Conservation (phyloP, 1,140 invertebrate species). For the Melipona quadrifasciata region DNA sequence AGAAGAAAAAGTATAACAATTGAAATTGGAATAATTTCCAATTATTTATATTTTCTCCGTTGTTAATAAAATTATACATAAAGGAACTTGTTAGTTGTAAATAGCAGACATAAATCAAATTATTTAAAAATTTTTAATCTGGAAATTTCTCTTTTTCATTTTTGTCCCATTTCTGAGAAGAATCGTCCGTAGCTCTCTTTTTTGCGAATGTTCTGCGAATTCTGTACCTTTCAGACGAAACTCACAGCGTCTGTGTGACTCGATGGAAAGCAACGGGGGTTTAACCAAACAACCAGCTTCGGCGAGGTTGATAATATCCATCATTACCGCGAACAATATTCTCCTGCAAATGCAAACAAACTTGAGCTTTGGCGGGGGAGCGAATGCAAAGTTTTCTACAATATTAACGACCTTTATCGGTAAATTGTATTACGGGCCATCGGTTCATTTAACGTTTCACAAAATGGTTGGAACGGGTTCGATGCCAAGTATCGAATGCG, state of each 20-base stretch:
- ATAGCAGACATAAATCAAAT: no score
- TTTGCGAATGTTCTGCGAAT: not conserved
- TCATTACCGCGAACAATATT: conserved; percentile 2
- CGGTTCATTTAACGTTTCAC: conserved; percentile 6
- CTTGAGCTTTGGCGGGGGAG: not conserved
- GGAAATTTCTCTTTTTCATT: no score
- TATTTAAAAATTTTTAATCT: no score
- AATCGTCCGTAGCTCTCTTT: not conserved
- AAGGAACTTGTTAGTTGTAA: no score
- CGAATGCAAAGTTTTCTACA: conserved; percentile 1
- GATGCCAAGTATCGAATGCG: conserved; percentile 4
- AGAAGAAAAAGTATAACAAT: no score
- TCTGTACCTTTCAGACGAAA: not conserved
- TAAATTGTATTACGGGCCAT: conserved; percentile 21
- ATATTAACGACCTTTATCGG: conserved; percentile 37
- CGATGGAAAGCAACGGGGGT: not conserved
- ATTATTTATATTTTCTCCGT: no score
- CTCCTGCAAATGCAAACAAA: not conserved
- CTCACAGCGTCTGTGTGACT: not conserved
- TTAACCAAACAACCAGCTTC: no score
- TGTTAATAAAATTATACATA: no score
- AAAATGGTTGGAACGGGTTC: not conserved
- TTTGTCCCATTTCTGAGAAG: no score
- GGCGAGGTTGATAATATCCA: not conserved
- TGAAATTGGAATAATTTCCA: no score